Percentiles rank a stretch among this genome's conserved stretches.
Evolutionary conservation across 2,113 vertebrate species (phyloP).

Genomic region (Nothocercus nigrocapillus): DNA sequence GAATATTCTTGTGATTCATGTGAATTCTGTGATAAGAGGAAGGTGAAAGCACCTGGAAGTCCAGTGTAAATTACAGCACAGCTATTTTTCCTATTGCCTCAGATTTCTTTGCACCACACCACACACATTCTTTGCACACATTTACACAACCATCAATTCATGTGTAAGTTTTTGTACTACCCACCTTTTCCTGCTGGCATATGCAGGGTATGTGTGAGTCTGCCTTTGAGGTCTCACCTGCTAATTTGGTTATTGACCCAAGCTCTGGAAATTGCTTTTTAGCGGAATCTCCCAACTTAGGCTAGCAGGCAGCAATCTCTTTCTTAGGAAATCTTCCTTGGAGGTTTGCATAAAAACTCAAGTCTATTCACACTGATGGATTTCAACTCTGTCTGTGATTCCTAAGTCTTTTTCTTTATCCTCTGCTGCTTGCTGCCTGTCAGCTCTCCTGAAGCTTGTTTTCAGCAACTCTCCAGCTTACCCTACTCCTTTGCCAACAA

Average conservation of each 20-base stretch:
- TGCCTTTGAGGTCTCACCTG: neutral
- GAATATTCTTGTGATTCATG: neutral
- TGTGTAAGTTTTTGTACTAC: too few relatives aligned
- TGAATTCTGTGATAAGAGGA: neutral
- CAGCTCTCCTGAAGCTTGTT: neutral
- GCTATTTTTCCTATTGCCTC: neutral
- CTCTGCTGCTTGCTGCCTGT: neutral
- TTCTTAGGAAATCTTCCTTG: neutral
- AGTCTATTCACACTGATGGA: neutral
- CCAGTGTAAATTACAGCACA: neutral
- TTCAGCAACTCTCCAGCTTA: neutral
- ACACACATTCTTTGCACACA: too few relatives aligned
- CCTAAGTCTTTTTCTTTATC: neutral
- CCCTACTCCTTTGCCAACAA: neutral
- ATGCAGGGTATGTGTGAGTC: accelerated
- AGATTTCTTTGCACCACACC: neutral
- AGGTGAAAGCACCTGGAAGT: neutral
- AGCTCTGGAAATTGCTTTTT: neutral
- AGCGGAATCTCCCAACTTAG: neutral
- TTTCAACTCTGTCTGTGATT: neutral
- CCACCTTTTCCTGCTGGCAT: neutral
- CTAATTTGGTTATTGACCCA: neutral
- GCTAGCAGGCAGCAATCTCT: neutral
- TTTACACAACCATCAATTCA: too few relatives aligned
- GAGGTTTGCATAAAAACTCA: neutral